These are phyloP conservation scores for Trissonchulus sp. DNA, from an alignment of 2,888 invertebrate genomes.

Conservation along the genomic window DNA sequence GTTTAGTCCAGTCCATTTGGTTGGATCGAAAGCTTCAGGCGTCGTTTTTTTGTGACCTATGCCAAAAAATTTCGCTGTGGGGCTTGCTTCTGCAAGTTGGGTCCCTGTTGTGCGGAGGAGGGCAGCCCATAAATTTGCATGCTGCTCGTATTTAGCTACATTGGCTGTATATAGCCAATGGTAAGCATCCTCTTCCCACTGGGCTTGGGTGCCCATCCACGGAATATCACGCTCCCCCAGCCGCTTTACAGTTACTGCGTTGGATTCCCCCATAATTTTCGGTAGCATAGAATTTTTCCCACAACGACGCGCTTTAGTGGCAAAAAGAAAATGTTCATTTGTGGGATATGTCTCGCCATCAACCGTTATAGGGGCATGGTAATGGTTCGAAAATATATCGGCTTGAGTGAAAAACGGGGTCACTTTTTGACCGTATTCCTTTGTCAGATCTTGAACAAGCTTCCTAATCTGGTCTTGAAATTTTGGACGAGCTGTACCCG, in stretches of 20 bases:
- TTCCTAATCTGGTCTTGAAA: too few relatives aligned
- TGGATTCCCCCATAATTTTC: background rate
- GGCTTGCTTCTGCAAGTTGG: background rate
- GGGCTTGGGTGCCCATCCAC: background rate
- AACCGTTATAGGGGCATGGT: background rate
- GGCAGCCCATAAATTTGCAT: background rate
- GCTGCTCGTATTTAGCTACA: slow-evolving; percentile 12
- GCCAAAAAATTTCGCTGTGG: background rate
- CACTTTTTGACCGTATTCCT: background rate
- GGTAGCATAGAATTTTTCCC: background rate
- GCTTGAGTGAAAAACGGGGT: background rate
- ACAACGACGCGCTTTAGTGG: background rate
- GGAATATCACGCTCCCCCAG: background rate
- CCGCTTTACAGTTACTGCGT: background rate
- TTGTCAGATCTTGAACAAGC: background rate
- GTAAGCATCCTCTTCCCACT: slow-evolving; percentile 10
- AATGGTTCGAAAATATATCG: slow-evolving; percentile 9
- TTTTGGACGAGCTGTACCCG: too few relatives aligned
- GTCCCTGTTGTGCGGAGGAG: background rate
- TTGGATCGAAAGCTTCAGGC: slow-evolving; percentile 7
- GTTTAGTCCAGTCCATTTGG: slow-evolving; percentile 11
- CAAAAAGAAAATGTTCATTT: slow-evolving; percentile 20
- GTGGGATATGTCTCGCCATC: background rate
- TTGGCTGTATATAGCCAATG: background rate
- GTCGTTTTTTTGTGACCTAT: background rate